Base-by-base conservation (phyloP, 2,113 vertebrate genomes). In the Nothoprocta perdicaria region DNA sequence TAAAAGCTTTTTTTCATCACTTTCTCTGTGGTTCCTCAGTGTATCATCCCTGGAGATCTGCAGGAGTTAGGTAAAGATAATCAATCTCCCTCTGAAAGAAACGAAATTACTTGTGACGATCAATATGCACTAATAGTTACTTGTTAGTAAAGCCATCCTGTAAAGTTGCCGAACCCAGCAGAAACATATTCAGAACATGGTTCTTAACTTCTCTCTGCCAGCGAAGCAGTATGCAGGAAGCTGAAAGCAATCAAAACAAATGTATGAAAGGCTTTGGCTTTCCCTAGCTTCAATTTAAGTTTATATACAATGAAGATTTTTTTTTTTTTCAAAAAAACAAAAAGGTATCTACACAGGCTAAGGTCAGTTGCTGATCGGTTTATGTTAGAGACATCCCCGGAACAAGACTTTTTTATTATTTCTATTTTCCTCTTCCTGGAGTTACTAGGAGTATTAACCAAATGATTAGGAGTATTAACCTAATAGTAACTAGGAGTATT, bases 51-150 rank as follows among this genome's bases (percentile, higher is more conserved):
- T 21, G 71, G 78, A 92, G 86, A 76, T 73, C 67, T 66, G 33
- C 38, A 62, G 1, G 6, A 82, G 53, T 90, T 79, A 62, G 53
- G 78, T 75, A 84, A 86, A 86, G 86, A 86, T 84, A 91, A 95
- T 95, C 89, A 81, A 90, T 94, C 78, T 89, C 23, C 21, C 40
- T 72, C 52, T 53, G 93, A 73, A 86, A 84, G 75, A 89, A 92
- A 68, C 52, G 84, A 76, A 92, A 94, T 93, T 92, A 79, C 89
- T 79, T 76, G 57, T 92, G 78, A 84, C 1, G 2, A 90, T 94
- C 86, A 84, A 73, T 92, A 78, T 62, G 48, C 3, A 12, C 81
- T 81, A 65, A 57, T 77, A 90, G 78, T 72, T 83, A 6, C 29
- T 53, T 77, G 11, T 45, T 86, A 50, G 77, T 88, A 21, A 86